Conservation (phyloP, 2,797 vertebrate species). For the Neomorphus geoffroyi region DNA sequence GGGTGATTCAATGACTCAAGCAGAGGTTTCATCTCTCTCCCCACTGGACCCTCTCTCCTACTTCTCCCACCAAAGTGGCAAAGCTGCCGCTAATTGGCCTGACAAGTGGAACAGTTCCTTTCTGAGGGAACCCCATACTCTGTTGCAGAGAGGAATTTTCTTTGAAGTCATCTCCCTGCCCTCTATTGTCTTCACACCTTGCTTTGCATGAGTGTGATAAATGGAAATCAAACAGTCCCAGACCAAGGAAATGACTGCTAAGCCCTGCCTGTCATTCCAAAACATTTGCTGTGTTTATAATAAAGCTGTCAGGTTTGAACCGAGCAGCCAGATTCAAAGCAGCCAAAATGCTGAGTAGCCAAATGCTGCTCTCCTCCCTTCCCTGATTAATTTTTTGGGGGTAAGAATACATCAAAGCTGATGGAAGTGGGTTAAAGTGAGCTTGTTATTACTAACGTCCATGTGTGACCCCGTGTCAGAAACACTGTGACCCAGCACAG, state of each 20-base stretch:
- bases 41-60: not conserved
- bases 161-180: constrained; percentile 20
- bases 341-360: not conserved
- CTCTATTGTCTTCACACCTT: constrained; percentile 49
- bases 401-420: not conserved
- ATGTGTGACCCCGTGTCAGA: not conserved
- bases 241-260: not conserved
- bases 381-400: not conserved
- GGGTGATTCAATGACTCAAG: not conserved
- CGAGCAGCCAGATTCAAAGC: not conserved
- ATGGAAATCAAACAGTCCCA: constrained; percentile 20
- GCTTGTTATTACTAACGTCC: not conserved
- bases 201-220: not conserved
- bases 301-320: not conserved
- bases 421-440: not conserved
- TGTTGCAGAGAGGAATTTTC: not conserved
- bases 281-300: not conserved
- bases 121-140: not conserved
- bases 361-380: not conserved
- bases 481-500: not conserved
- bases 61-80: not conserved
- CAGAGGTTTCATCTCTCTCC: not conserved
- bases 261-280: not conserved
- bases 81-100: constrained; percentile 15
- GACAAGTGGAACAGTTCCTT: constrained; percentile 42